phyloP scores from a whole-genome alignment of 2,888 invertebrate species.

The Pimpla rufipes region DNA sequence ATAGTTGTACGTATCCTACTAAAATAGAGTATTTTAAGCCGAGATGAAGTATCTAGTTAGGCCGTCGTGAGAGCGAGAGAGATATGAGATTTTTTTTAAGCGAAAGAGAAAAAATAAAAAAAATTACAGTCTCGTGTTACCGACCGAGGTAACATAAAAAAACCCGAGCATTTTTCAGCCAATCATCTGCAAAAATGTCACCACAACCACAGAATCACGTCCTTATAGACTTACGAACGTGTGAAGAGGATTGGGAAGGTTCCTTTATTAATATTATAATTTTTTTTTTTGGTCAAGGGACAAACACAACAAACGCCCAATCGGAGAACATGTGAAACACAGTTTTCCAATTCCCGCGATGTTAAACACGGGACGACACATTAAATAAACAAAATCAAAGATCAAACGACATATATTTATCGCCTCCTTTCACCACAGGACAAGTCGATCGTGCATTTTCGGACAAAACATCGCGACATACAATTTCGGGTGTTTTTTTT shows the following conservation, averaged over 20 bases:
- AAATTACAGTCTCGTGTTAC: not conserved
- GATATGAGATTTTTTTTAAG: not conserved
- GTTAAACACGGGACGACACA: not conserved
- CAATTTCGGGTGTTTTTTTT: conserved; percentile 1
- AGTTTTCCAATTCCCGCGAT: conserved; percentile 9
- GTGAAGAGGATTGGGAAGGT: conserved; percentile 2
- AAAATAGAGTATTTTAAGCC: not conserved
- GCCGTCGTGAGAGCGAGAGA: not conserved
- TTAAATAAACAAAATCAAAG: not conserved
- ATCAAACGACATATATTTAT: conserved; percentile 14
- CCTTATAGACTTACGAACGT: not conserved
- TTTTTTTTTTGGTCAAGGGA: not conserved
- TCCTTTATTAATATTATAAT: not conserved
- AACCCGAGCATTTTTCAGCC: not conserved
- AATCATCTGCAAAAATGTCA: not conserved
- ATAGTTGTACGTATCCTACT: conserved; percentile 17
- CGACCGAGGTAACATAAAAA: not conserved
- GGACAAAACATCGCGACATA: conserved; percentile 6
- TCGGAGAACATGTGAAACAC: conserved; percentile 1
- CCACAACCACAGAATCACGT: not conserved
- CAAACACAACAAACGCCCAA: not conserved
- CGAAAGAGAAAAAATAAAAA: not conserved
- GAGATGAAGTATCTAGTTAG: not conserved
- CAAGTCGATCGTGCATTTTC: not conserved
- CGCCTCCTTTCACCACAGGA: not conserved